Evolutionary conservation across 2,113 vertebrate species (phyloP).

Genomic region (Turdus rufiventris): DNA sequence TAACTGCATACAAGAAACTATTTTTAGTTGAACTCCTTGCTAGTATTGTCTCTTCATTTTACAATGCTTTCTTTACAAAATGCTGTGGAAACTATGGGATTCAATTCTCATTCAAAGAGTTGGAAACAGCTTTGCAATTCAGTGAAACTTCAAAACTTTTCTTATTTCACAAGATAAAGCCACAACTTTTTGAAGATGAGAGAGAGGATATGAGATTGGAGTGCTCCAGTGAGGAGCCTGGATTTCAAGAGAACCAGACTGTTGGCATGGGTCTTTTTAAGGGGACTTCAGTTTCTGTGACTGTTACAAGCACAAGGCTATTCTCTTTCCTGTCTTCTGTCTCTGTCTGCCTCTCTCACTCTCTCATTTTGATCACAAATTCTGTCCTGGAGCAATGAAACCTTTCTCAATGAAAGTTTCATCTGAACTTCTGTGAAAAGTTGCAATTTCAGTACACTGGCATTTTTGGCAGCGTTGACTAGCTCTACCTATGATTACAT

Average conservation of each 20-base stretch:
- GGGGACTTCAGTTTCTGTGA: neutral
- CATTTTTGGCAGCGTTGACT: neutral
- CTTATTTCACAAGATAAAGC: neutral
- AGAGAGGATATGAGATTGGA: neutral
- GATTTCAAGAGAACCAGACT: neutral
- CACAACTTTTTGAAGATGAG: neutral
- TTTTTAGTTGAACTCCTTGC: neutral
- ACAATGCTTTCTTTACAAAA: neutral
- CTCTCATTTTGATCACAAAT: conserved; percentile 2
- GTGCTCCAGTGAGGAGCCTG: neutral
- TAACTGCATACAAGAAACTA: neutral
- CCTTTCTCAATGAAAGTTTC: neutral
- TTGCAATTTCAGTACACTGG: neutral
- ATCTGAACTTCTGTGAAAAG: neutral
- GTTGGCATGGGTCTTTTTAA: neutral
- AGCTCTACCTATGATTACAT: neutral
- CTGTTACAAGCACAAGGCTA: neutral
- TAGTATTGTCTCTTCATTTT: neutral
- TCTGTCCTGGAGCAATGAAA: conserved; percentile 6
- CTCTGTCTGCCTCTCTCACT: neutral
- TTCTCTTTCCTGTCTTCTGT: neutral
- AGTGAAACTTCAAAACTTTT: neutral
- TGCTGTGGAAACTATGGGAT: neutral
- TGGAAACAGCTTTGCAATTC: neutral
- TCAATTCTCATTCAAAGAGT: neutral